Conservation (phyloP, 2,888 invertebrate genomes). For the Melieria omissa region DNA sequence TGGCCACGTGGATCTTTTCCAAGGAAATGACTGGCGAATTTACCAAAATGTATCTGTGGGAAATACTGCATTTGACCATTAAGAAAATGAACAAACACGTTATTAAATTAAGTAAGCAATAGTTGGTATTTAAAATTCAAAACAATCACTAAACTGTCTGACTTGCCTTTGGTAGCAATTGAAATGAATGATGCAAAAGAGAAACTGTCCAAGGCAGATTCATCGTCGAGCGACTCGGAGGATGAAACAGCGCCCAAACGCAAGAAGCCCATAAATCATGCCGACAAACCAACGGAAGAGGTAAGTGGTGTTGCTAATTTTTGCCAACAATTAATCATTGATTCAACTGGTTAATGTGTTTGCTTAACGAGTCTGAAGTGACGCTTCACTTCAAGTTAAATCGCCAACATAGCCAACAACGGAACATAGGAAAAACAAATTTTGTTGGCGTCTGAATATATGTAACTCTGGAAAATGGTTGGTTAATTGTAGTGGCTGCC, state of each 20-base stretch:
- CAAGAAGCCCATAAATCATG: constrained; percentile 65
- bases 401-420: no score
- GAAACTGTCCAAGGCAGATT: constrained; percentile 84
- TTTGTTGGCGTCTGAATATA: no score
- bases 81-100: constrained; percentile 97
- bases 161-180: constrained; percentile 66
- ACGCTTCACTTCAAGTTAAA: no score
- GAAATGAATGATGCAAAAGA: constrained; percentile 89
- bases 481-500: no score
- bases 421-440: no score
- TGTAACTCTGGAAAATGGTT: no score
- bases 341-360: no score
- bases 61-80: constrained; percentile 93
- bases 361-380: no score
- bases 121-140: not conserved
- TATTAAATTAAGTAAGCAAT: constrained; percentile 76
- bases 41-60: constrained; percentile 96
- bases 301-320: constrained; percentile 56
- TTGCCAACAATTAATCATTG: no score
- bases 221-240: constrained; percentile 84
- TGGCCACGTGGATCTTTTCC: constrained; percentile 98
- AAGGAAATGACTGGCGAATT: constrained; percentile 92
- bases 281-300: constrained; percentile 74
- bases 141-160: not conserved
- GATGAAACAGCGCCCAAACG: constrained; percentile 73